A percentile compares a stretch with the other conserved stretches of the same genome.
Evolutionary conservation across 2,113 vertebrate genomes (phyloP).

Genomic region (Danio rerio): GRCz12tu NC_133180.1:31026501-31027000

Average conservation of each 20-base stretch:
- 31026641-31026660: slow-evolving; percentile 58
- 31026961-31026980: slow-evolving; percentile 29
- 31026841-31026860: slow-evolving; percentile 5
- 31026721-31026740: slow-evolving; percentile 37
- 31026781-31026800: not conserved
- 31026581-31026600: slow-evolving; percentile 49
- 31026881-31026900: slow-evolving; percentile 55
- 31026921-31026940: slow-evolving; percentile 15
- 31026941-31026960: slow-evolving; percentile 46
- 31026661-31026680: slow-evolving; percentile 21
- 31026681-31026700: slow-evolving; percentile 19
- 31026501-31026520: slow-evolving; percentile 67
- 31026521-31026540: slow-evolving; percentile 67
- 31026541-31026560: slow-evolving; percentile 65
- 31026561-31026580: slow-evolving; percentile 31
- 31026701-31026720: slow-evolving; percentile 2
- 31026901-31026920: slow-evolving; percentile 16
- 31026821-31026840: slow-evolving; percentile 23
- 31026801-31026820: slow-evolving; percentile 21
- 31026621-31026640: slow-evolving; percentile 16
- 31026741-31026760: not conserved
- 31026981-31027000: not conserved
- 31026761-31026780: slow-evolving; percentile 12
- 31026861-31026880: slow-evolving; percentile 45
- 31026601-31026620: slow-evolving; percentile 36